Percentiles rank a stretch among this genome's conserved stretches.
Evolutionary conservation across 2,797 vertebrate genomes (phyloP).

Genomic region (Trachops cirrhosus): DNA sequence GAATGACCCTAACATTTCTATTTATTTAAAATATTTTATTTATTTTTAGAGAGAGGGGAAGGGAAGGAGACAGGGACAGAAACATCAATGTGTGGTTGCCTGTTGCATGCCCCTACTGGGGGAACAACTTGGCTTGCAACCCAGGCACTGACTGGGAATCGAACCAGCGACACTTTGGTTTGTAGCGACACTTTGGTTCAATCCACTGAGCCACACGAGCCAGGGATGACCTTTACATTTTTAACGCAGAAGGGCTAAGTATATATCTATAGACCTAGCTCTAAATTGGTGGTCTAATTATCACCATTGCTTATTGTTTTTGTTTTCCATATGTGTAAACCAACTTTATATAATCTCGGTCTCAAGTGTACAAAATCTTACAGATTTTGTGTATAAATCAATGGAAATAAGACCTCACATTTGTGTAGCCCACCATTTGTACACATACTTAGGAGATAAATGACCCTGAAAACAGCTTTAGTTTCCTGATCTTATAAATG

Average conservation of each 20-base stretch:
- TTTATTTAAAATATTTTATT: no score
- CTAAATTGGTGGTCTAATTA: neutral
- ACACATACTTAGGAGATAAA: neutral
- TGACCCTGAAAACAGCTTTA: neutral
- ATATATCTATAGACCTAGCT: neutral
- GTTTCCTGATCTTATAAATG: neutral
- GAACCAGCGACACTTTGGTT: no score
- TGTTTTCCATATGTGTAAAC: neutral
- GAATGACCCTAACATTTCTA: neutral
- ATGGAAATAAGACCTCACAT: neutral
- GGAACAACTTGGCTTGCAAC: no score
- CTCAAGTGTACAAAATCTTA: conserved; percentile 20
- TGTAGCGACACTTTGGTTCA: no score
- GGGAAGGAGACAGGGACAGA: no score
- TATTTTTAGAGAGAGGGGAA: no score
- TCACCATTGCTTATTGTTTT: neutral
- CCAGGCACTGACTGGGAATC: no score
- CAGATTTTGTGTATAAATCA: neutral
- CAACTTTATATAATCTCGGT: neutral
- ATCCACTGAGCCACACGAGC: no score
- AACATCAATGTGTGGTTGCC: no score
- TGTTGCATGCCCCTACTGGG: no score
- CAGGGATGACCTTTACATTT: neutral
- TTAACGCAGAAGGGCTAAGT: neutral
- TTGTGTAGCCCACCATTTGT: neutral